These are phyloP conservation scores for Urechis unicinctus DNA, from an alignment of 2,888 invertebrate genomes.

Conservation along the genomic window DNA sequence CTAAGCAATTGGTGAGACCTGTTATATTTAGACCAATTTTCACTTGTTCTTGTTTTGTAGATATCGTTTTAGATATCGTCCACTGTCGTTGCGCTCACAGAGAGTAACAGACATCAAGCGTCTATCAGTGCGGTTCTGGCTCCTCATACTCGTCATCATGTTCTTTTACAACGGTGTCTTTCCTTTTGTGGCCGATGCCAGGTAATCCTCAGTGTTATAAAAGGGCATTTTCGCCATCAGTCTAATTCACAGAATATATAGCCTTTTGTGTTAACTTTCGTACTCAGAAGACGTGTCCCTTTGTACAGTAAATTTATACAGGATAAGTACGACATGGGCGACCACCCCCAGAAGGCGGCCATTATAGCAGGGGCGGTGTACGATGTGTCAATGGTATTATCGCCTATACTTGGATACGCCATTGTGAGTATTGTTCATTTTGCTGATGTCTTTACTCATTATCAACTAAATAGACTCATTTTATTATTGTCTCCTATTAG, in stretches of 20 bases:
- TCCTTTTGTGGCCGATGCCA: constrained; percentile 52
- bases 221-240: background rate
- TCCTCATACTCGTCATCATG: constrained; percentile 49
- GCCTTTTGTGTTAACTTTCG: no score
- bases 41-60: no score
- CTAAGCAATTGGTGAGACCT: constrained; percentile 44
- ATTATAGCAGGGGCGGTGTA: constrained; percentile 50
- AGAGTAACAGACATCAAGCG: constrained; percentile 44
- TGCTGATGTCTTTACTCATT: background rate
- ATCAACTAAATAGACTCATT: background rate
- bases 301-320: constrained; percentile 44
- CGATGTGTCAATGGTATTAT: constrained; percentile 49
- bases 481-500: background rate
- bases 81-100: no score
- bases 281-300: background rate
- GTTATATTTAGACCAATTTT: no score
- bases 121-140: constrained; percentile 46
- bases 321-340: constrained; percentile 37
- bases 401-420: constrained; percentile 48
- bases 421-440: constrained; percentile 40
- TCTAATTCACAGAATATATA: background rate
- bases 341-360: constrained; percentile 31
- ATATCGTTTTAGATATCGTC: no score
- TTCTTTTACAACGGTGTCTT: constrained; percentile 52
- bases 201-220: constrained; percentile 26